Percentiles rank a stretch among this genome's conserved stretches.
These are phyloP conservation scores for Listronotus bonariensis DNA, from an alignment of 1,140 invertebrate genomes.

Conservation along the genomic window DNA sequence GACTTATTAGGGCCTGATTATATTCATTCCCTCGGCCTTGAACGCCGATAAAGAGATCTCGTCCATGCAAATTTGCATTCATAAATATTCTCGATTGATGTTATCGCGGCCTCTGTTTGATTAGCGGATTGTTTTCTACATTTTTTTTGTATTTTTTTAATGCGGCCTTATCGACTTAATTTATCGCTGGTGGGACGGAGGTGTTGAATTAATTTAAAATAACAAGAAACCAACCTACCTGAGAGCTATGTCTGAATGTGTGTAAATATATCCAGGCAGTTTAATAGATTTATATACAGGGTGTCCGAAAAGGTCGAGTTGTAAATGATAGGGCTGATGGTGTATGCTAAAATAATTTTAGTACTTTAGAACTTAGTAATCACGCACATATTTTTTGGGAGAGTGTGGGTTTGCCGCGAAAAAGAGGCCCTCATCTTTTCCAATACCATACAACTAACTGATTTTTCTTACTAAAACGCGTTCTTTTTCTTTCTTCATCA, in stretches of 20 bases:
- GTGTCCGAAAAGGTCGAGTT: no score
- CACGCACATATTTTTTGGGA: no score
- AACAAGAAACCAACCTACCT: slow-evolving; percentile 10
- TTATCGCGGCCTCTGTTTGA: slow-evolving; percentile 44
- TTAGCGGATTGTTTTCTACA: slow-evolving; percentile 48
- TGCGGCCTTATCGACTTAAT: slow-evolving; percentile 38
- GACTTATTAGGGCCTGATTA: slow-evolving; percentile 48
- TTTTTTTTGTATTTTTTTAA: slow-evolving; percentile 34
- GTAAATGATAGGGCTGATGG: no score
- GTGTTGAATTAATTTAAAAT: slow-evolving; percentile 37
- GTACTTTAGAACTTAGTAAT: no score
- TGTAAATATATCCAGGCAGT: no score
- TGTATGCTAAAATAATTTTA: no score
- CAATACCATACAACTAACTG: no score
- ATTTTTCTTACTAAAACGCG: no score
- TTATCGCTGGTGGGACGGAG: slow-evolving; percentile 32
- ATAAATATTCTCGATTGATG: slow-evolving; percentile 49
- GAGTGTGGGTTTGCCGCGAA: no score
- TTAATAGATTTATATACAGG: no score
- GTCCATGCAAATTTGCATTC: slow-evolving; percentile 43
- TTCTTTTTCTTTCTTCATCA: no score
- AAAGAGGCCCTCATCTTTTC: no score
- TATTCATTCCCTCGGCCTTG: slow-evolving; percentile 47
- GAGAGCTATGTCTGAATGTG: not conserved
- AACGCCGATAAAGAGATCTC: slow-evolving; percentile 46